Evolutionary conservation across 2,888 invertebrate genomes (phyloP).

Genomic region (Rosalia funebris): DNA sequence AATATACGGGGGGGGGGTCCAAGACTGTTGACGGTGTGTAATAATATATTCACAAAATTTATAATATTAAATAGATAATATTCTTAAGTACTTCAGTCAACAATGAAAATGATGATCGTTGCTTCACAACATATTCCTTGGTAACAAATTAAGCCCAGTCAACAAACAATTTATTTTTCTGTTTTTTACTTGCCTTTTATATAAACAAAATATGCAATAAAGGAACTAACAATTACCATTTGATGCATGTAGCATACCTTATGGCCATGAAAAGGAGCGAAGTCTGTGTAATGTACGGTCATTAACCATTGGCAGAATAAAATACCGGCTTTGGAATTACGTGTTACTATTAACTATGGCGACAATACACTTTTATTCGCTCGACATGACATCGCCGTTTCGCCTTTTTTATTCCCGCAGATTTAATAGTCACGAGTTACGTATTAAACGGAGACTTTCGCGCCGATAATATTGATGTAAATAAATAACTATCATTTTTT

Average conservation of each 20-base stretch:
- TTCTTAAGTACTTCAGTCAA: too few relatives aligned
- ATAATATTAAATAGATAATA: too few relatives aligned
- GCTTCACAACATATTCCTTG: too few relatives aligned
- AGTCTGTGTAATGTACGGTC: slow-evolving; percentile 18
- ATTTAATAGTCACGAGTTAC: slow-evolving; percentile 20
- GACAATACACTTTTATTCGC: slow-evolving; percentile 10
- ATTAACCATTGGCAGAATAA: slow-evolving; percentile 17
- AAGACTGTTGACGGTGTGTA: too few relatives aligned
- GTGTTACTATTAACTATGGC: slow-evolving; percentile 16
- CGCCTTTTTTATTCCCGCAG: slow-evolving; percentile 12
- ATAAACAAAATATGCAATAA: slow-evolving; percentile 10
- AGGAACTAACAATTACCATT: slow-evolving; percentile 20
- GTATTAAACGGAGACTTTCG: slow-evolving; percentile 13
- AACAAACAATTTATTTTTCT: too few relatives aligned
- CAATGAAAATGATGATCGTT: too few relatives aligned
- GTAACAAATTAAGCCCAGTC: too few relatives aligned
- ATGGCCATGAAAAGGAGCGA: slow-evolving; percentile 20
- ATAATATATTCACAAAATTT: too few relatives aligned
- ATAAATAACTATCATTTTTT: too few relatives aligned
- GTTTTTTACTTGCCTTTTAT: too few relatives aligned
- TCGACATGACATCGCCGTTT: slow-evolving; percentile 6
- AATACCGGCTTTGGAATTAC: slow-evolving; percentile 17
- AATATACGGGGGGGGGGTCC: too few relatives aligned
- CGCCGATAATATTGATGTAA: slow-evolving; percentile 22
- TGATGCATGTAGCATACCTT: slow-evolving; percentile 15